Base-by-base conservation (phyloP, 2,113 vertebrate genomes). In the Platichthys flesus region DNA sequence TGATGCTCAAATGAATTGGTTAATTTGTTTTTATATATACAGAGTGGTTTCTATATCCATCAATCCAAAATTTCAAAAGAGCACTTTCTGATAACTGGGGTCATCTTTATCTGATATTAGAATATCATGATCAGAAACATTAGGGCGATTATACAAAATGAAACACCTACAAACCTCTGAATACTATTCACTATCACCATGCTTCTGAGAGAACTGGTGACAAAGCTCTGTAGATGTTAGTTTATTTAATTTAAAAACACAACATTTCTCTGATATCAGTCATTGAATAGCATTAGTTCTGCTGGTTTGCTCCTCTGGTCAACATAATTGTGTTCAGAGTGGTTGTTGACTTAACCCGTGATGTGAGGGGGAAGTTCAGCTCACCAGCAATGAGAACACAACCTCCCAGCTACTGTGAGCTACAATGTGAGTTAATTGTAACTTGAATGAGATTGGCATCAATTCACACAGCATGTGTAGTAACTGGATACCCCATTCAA, bases 381-480 rank as follows among this genome's bases (percentile, higher is more conserved):
- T 45, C 21, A 0, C 60, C 40, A 10, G 14, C 71, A 55, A n/a
- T 12, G 40, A 62, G 62, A 26, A 20, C 37, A 14, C 28, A 57
- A 20, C 18, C 28, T 9, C 55, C 35, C n/a, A 35, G 61, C 79
- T 68, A 31, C 68, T 74, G 71, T 20, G 40, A 12, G 47, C 14
- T 37, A 63, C 66, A 40, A 66, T 74, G 71, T 20, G 40, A 14
- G 51, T 13, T 37, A 63, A 83, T 83, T 64, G 74, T 71, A 82
- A 14, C 71, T 84, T 65, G 79, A 78, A 85, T 79, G 72, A 76
- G 40, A 80, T 52, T 54, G 21, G 66, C 76, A 79, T 80, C 73
- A 61, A 69, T 65, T 49, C 56, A 66, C 79, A 55, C 65, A 83
- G 76, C 45, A 23, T 79, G 64, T 49, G 49, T 73, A 47, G 77